phyloP scores from a whole-genome alignment of 2,888 invertebrate species.

The Nowickia ferox region DNA sequence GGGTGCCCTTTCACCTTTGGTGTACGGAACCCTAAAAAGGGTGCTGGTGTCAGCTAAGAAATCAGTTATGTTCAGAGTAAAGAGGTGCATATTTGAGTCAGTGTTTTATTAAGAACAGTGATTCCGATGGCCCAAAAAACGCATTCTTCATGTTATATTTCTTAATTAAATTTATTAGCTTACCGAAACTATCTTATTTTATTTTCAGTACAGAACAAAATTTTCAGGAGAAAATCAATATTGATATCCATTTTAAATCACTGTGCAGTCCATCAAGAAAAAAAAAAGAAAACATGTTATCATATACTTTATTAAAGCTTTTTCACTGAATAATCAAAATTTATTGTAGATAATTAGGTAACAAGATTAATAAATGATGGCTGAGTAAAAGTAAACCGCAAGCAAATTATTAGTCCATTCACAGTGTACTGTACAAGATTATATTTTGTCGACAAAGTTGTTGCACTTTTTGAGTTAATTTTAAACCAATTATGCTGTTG shows the following conservation, averaged over 20 bases:
- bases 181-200: too few species aligned
- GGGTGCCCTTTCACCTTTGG: too few species aligned
- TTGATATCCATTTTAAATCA: not conserved
- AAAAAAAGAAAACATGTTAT: not conserved
- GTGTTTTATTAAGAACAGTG: too few species aligned
- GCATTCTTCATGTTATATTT: too few species aligned
- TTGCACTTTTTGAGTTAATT: constrained; percentile 26
- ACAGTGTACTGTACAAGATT: constrained; percentile 22
- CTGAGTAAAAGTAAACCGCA: not conserved
- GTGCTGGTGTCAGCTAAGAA: too few species aligned
- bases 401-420: not conserved
- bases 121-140: too few species aligned
- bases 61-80: too few species aligned
- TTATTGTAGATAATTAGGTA: constrained; percentile 60
- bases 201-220: too few species aligned
- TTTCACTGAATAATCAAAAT: constrained; percentile 46
- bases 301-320: not conserved
- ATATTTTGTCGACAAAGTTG: constrained; percentile 39
- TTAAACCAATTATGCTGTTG: constrained; percentile 1
- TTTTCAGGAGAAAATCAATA: too few species aligned
- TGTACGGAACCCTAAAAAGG: too few species aligned
- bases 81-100: too few species aligned
- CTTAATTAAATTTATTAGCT: too few species aligned
- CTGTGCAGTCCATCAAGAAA: not conserved
- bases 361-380: constrained; percentile 36